Base-by-base conservation (phyloP, 2,888 invertebrate genomes). In the Diloba caeruleocephala region DNA sequence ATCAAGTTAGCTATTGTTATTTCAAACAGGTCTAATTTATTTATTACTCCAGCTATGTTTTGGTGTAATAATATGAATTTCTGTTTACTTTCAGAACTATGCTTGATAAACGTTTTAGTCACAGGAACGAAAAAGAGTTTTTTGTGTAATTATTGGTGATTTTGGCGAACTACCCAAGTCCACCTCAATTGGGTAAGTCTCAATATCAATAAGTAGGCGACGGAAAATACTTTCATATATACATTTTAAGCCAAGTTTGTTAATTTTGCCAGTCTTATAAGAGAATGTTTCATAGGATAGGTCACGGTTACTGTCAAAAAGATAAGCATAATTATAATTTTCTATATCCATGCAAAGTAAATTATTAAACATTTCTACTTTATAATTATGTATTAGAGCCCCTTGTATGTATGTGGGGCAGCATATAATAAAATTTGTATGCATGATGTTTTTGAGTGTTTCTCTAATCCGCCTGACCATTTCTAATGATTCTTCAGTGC, bases 361-460 rank as follows among this genome's bases (percentile, higher is more conserved):
- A 10, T 25, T 49, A 23, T 49, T 54, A 9, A 55, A 55, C 8
- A 49, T 12, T 43, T 55, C 54, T 1, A 49, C 14, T 34, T 31
- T 38, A 6, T 49, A 44, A 34, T 55, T 49, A 13, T 34, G n/a
- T n/a, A n/a, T n/a, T n/a, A n/a, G n/a, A n/a, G n/a, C n/a, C n/a
- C n/a, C n/a, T n/a, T n/a, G n/a, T n/a, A n/a, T n/a, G 33, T 44
- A 53, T 7, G 53, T 42, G 0, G 46, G 49, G 7, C 19, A 15
- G 28, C 41, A 49, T 36, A 41, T 10, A 13, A 49, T 41, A 14
- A 49, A 3, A 17, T 49, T 49, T 2, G 49, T 49, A n/a, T 49
- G 9, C 2, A 28, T 41, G 1, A 49, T 34, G 3, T 15, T 2
- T 36, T 31, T 14, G 13, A 50, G 17, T 6, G 17, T 17, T 31